Evolutionary conservation across 2,888 invertebrate species (phyloP).

Genomic region (Xestoiulus laeticollis): DNA sequence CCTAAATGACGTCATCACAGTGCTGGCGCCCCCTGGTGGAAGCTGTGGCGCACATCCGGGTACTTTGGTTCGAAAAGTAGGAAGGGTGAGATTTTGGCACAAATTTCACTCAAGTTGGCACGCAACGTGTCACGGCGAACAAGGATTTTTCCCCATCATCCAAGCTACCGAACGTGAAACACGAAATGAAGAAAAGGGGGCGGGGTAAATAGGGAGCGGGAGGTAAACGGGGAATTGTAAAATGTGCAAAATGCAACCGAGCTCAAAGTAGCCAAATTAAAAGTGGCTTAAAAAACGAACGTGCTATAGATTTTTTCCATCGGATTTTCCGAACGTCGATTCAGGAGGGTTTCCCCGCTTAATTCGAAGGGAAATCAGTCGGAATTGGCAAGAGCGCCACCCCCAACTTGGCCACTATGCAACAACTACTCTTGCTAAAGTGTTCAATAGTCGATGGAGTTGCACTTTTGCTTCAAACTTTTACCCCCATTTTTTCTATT

Average conservation of each 20-base stretch:
- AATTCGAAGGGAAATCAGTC: not conserved
- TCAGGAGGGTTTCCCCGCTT: not conserved
- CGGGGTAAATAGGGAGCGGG: constrained; percentile 4
- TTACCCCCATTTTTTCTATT: not conserved
- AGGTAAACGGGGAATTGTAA: not conserved
- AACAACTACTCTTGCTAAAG: not conserved
- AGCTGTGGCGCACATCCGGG: not conserved
- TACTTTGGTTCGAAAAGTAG: not conserved
- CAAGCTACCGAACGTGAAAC: not conserved
- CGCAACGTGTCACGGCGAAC: not conserved
- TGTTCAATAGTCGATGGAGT: not conserved
- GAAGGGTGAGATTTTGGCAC: not conserved
- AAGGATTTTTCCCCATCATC: not conserved
- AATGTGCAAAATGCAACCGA: constrained; percentile 26
- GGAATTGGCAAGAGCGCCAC: not conserved
- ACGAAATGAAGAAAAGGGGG: constrained; percentile 10
- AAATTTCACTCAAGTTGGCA: not conserved
- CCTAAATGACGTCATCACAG: too few species aligned
- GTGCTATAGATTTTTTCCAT: not conserved
- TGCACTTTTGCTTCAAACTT: not conserved
- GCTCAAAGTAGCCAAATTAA: constrained; percentile 26
- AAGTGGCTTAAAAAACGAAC: constrained; percentile 26
- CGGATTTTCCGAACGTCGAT: constrained; percentile 14
- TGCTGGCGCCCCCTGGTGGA: not conserved
- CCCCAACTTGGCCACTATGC: not conserved